phyloP scores from a whole-genome alignment of 2,113 vertebrate species.

The Clarias gariepinus region DNA sequence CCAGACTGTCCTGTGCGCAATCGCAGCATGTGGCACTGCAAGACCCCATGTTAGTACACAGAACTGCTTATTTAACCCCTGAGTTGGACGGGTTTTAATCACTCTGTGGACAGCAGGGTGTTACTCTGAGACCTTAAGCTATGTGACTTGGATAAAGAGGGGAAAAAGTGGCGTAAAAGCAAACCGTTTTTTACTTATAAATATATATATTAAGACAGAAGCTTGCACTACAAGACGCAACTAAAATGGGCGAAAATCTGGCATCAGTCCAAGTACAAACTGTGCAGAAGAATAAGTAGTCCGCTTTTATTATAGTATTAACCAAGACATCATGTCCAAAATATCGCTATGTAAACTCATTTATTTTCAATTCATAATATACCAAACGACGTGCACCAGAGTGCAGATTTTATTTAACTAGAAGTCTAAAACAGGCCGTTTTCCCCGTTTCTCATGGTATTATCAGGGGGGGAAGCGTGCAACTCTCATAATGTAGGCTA shows the following conservation, averaged over 20 bases:
- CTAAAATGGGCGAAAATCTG: constrained; percentile 63
- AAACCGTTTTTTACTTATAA: neutral
- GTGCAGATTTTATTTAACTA: neutral
- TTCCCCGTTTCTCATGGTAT: neutral
- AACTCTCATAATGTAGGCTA: neutral
- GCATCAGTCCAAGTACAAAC: constrained; percentile 51
- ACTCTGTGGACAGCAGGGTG: neutral
- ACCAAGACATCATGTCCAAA: neutral
- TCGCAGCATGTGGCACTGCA: neutral
- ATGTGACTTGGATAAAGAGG: neutral
- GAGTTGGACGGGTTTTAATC: neutral
- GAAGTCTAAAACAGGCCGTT: neutral
- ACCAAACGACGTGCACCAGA: neutral
- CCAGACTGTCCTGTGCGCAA: neutral
- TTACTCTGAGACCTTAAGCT: neutral
- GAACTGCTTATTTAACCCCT: neutral
- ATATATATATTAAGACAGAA: neutral
- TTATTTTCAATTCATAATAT: neutral
- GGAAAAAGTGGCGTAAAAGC: neutral
- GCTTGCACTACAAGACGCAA: neutral
- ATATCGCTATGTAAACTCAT: neutral
- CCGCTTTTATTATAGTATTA: neutral
- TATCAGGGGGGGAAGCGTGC: neutral
- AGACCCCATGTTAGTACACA: neutral
- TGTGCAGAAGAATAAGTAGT: neutral